Conservation (phyloP, 2,797 vertebrate genomes). For the Saguinus oedipus region DNA sequence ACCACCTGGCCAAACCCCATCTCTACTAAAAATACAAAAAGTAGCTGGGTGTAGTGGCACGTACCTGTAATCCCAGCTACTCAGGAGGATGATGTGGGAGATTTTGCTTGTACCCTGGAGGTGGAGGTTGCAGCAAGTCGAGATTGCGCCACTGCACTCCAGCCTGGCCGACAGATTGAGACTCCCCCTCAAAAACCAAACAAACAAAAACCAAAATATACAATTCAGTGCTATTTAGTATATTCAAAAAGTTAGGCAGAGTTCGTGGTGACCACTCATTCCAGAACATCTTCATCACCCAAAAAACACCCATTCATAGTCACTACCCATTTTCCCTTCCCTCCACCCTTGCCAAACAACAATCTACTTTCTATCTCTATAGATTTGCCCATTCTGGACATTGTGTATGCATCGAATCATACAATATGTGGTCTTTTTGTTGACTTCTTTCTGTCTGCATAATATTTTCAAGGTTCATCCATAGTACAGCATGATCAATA, state of each 20-base stretch:
- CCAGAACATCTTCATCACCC: background rate
- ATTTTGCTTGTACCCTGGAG: too few relatives aligned
- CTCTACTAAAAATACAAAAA: too few relatives aligned
- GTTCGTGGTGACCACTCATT: background rate
- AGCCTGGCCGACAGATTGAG: too few relatives aligned
- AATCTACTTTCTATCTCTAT: background rate
- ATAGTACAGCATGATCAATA: background rate
- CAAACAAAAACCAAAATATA: background rate
- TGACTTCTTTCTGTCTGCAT: background rate
- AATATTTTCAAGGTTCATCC: background rate
- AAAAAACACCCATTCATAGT: background rate
- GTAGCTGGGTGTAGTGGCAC: too few relatives aligned
- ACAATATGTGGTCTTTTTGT: background rate
- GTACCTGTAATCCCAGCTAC: too few relatives aligned
- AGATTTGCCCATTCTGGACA: background rate
- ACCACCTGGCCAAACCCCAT: too few relatives aligned
- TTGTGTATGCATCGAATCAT: background rate
- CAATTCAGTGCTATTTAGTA: background rate
- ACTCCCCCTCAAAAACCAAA: too few relatives aligned
- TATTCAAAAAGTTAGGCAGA: background rate
- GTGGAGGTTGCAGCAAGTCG: too few relatives aligned
- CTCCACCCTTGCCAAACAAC: background rate
- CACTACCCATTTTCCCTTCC: background rate
- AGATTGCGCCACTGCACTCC: too few relatives aligned
- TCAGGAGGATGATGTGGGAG: too few relatives aligned